Percentiles rank a stretch among this genome's conserved stretches.
phyloP scores from a whole-genome alignment of 23 tunicate genomes.

The Styela plicata region DNA sequence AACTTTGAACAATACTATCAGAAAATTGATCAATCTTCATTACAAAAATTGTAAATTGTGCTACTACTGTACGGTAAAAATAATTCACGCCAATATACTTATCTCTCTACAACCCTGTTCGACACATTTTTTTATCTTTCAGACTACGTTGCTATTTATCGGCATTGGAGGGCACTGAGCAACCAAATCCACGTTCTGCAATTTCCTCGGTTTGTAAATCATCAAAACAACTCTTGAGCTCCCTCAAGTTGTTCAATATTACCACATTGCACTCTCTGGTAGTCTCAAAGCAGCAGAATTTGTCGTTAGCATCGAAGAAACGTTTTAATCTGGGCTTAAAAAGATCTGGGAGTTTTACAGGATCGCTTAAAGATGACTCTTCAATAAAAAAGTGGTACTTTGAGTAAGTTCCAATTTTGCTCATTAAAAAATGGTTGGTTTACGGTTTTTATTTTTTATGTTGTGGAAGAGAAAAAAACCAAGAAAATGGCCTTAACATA shows the following conservation, averaged over 20 bases:
- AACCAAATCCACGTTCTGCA: constrained; percentile 14
- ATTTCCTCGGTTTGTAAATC: constrained; percentile 15
- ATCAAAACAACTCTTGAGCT: constrained; percentile 26
- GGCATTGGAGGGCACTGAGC: constrained; percentile 11
- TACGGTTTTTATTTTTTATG: too few species aligned
- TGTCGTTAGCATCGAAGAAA: not conserved
- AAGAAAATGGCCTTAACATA: too few species aligned
- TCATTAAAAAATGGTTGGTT: too few species aligned
- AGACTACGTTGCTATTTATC: constrained; percentile 25
- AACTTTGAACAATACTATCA: too few species aligned
- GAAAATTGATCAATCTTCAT: too few species aligned
- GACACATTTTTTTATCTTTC: too few species aligned
- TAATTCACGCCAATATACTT: too few species aligned
- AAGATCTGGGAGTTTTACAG: constrained; percentile 18
- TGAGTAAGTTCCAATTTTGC: too few species aligned
- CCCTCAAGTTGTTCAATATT: constrained; percentile 22
- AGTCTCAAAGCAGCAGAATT: not conserved
- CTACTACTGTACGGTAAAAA: too few species aligned
- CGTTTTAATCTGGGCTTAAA: not conserved
- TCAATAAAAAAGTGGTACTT: not conserved
- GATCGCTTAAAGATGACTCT: not conserved
- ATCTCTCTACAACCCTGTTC: too few species aligned
- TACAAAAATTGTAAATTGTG: too few species aligned
- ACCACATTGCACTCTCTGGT: constrained; percentile 13
- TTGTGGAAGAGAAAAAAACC: too few species aligned